Conservation (phyloP, 92 coral and sea anemone species). For the Pocillopora meandrina region DNA sequence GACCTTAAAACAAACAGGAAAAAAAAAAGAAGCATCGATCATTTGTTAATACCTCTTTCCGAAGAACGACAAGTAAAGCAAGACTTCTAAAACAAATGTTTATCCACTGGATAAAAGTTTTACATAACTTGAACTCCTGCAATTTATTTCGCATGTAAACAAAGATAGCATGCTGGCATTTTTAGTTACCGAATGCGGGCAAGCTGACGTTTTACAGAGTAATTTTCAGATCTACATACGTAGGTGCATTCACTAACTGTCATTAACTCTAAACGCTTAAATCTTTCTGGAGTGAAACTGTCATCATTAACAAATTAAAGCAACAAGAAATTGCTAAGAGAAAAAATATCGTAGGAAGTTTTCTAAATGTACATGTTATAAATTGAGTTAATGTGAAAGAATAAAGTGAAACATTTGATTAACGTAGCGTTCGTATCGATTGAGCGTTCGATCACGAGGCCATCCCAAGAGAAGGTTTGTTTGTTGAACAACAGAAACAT, state of each 20-base stretch:
- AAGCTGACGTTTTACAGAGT: too few species aligned
- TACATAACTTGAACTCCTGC: neutral
- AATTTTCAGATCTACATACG: too few species aligned
- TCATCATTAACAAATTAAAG: too few species aligned
- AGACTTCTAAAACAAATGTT: conserved; percentile 1
- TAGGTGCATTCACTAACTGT: too few species aligned
- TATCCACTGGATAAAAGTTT: neutral
- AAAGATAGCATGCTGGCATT: neutral
- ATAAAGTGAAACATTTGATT: neutral
- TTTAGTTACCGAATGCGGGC: too few species aligned
- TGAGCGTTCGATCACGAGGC: neutral
- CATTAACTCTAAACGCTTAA: too few species aligned
- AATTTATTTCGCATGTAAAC: conserved; percentile 2
- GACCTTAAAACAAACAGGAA: conserved; percentile 53
- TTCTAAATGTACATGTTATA: too few species aligned
- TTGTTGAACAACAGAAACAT: neutral
- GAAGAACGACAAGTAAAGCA: too few species aligned
- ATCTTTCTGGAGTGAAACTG: too few species aligned
- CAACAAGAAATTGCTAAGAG: too few species aligned
- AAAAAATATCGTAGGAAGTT: too few species aligned
- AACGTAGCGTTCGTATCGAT: neutral
- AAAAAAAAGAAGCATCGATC: neutral
- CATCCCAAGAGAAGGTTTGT: neutral
- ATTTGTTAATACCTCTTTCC: neutral
- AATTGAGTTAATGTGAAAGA: too few species aligned